Conservation (phyloP, 92 coral and sea anemone genomes). For the Paramuricea clavata region DNA sequence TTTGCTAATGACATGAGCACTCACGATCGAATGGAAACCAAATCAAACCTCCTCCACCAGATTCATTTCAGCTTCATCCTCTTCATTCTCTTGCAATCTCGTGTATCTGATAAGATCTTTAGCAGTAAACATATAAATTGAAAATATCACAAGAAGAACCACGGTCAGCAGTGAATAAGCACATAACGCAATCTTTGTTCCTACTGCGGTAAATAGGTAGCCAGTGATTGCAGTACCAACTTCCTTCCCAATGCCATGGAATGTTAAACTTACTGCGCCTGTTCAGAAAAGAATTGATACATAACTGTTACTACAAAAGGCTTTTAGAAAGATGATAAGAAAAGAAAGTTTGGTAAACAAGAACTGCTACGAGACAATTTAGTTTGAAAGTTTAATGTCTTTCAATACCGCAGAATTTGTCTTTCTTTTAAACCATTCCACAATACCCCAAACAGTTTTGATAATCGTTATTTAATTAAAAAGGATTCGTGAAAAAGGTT, state of each 20-base stretch:
- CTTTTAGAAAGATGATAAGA: no score
- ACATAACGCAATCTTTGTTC: conserved; percentile 20
- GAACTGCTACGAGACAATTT: no score
- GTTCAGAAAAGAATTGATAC: background rate
- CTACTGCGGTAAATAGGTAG: conserved; percentile 8
- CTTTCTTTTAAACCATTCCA: no score
- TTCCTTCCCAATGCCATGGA: conserved; percentile 40
- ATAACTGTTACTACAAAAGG: no score
- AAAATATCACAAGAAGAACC: background rate
- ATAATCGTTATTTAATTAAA: no score
- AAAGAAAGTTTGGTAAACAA: no score
- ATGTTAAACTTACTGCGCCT: conserved; percentile 40
- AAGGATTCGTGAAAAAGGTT: no score
- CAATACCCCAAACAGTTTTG: no score
- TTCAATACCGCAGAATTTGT: no score
- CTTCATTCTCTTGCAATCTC: background rate
- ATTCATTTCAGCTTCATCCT: background rate
- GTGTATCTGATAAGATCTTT: background rate
- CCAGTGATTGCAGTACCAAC: conserved; percentile 39
- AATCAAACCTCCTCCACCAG: background rate
- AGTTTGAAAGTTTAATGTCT: no score
- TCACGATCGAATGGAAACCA: background rate
- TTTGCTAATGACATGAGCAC: no score
- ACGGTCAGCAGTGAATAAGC: background rate
- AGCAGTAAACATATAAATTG: background rate